Percentiles rank a stretch among this genome's conserved stretches.
Conservation (phyloP, 2,797 vertebrate genomes). For the Okamejei kenojei region DNA sequence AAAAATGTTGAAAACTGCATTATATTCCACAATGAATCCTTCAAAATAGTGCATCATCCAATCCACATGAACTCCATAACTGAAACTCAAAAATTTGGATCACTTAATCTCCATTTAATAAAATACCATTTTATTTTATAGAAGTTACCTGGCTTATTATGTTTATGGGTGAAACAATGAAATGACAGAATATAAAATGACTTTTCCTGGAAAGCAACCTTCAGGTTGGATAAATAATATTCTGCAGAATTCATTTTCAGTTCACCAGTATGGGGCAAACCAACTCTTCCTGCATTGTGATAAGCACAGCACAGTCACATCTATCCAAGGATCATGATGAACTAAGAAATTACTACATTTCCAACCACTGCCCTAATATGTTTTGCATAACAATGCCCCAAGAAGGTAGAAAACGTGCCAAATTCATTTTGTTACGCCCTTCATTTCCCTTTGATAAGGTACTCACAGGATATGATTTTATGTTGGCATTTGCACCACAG, state of each 20-base stretch:
- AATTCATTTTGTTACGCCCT: not conserved
- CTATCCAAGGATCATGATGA: not conserved
- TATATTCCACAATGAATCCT: not conserved
- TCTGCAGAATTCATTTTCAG: not conserved
- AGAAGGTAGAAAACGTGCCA: not conserved
- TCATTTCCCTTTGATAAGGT: not conserved
- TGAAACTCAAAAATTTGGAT: not conserved
- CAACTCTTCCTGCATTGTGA: not conserved
- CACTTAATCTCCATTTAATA: not conserved
- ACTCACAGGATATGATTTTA: not conserved
- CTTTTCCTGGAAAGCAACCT: not conserved
- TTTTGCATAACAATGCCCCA: not conserved
- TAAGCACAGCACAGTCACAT: not conserved
- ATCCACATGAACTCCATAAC: not conserved
- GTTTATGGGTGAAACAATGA: not conserved
- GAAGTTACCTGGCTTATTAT: not conserved
- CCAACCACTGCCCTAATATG: not conserved
- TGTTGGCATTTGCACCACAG: not conserved
- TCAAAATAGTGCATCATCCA: not conserved
- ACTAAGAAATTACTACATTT: not conserved
- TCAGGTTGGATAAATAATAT: not conserved
- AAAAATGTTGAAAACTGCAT: not conserved
- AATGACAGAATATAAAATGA: not conserved
- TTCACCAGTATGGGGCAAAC: not conserved
- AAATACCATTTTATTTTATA: not conserved